Evolutionary conservation across 2,113 vertebrate species (phyloP), one percentile per base, ranked within the genome.

Genomic region (Leptobrachium leishanense): DNA sequence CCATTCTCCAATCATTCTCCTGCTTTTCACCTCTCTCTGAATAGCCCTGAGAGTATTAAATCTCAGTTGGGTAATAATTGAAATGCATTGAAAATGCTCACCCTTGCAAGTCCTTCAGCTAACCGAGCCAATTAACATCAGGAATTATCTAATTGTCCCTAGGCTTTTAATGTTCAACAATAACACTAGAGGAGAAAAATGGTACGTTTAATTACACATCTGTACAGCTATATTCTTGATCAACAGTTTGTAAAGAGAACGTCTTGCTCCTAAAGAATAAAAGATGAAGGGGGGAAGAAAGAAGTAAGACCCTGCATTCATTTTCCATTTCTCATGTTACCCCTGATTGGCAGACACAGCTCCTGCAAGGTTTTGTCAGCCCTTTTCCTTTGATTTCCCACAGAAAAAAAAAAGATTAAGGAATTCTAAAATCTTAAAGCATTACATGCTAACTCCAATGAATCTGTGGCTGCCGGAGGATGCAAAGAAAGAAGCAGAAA

Each of bases 61-160:
- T 90, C 82, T 84, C 88, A 83, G 85, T 82, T 76, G 76, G 88
- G 88, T 81, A 42, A 84, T 87, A 88, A 91, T 77, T 85, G 83
- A 87, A 85, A 84, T 74, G 87, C 82, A 83, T 82, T 85, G 81
- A 74, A 87, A 86, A 83, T 82, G 85, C 82, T 75, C 69, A 82
- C 74, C 72, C 9, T 77, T 86, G 73, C 82, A 83, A 87, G 83
- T 86, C 87, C 75, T 88, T 88, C 88, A 88, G 88, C 79, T 81
- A 74, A 50, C 67, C 76, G 69, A 82, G 71, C 85, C 83, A 84
- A 72, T 84, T 85, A 88, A 86, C 87, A 89, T 75, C 77, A 84
- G 41, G 75, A 85, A 82, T 88, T 85, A 85, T 83, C 82, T 82
- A 83, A 70, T 41, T 59, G 9, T 44, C 81, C 71, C 77, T 83